phyloP scores from a whole-genome alignment of 2,888 invertebrate genomes.

The Melipona beecheii region DNA sequence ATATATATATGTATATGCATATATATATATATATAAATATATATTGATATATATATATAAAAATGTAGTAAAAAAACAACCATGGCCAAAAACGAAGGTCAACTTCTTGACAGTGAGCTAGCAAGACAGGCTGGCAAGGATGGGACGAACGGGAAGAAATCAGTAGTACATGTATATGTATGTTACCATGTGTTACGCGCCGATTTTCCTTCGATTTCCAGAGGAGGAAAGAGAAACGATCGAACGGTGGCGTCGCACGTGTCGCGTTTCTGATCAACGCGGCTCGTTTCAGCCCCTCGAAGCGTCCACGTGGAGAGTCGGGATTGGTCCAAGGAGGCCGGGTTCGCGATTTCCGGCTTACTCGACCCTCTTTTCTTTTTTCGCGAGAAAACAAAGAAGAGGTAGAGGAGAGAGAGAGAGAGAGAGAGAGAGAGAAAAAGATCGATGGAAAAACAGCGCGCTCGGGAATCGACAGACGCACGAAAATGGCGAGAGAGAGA shows the following conservation, averaged over 20 bases:
- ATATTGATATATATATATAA: constrained; percentile 65
- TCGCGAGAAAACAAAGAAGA: constrained; percentile 4
- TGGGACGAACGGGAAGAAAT: constrained; percentile 47
- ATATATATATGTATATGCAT: constrained; percentile 64
- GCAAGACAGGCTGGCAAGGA: constrained; percentile 82
- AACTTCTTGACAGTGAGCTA: constrained; percentile 93
- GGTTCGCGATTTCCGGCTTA: constrained; percentile 16
- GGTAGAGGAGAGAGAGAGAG: neutral
- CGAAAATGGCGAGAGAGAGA: neutral
- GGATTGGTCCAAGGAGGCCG: constrained; percentile 13
- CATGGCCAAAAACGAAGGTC: constrained; percentile 97
- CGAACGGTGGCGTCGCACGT: neutral
- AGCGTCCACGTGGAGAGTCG: constrained; percentile 24
- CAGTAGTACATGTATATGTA: constrained; percentile 3
- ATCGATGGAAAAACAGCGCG: constrained; percentile 15
- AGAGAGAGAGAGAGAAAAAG: constrained; percentile 1
- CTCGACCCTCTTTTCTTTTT: neutral
- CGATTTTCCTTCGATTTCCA: constrained; percentile 38
- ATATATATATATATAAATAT: constrained; percentile 64
- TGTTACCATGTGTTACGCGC: constrained; percentile 19
- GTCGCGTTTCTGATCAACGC: constrained; percentile 17
- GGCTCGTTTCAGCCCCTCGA: constrained; percentile 35
- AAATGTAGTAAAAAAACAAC: constrained; percentile 87
- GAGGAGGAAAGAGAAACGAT: neutral
- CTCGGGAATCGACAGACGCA: constrained; percentile 11